Percentiles rank a stretch among this genome's conserved stretches.
These are phyloP conservation scores for Napeogenes sylphis DNA, from an alignment of 2,888 invertebrate species.

Conservation along the genomic window DNA sequence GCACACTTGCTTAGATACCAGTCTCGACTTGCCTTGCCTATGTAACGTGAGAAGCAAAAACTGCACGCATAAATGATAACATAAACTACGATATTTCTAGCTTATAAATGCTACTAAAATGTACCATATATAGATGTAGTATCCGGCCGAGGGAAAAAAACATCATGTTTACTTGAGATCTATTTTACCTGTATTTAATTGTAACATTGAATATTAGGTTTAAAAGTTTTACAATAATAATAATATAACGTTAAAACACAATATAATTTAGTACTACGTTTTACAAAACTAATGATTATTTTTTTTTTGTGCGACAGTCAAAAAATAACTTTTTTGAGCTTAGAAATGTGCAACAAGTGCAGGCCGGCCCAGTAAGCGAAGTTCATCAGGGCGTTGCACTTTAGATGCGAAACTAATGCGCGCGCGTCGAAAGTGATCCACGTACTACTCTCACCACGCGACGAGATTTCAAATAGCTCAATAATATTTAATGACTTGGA, in stretches of 20 bases:
- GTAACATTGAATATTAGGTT: too few species aligned
- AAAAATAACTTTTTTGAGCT: too few species aligned
- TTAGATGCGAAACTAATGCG: slow-evolving; percentile 57
- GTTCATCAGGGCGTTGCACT: slow-evolving; percentile 74
- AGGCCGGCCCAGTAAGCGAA: slow-evolving; percentile 52
- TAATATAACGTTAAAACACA: too few species aligned
- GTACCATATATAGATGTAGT: slow-evolving; percentile 18
- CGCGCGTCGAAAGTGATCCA: slow-evolving; percentile 68
- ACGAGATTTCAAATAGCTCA: slow-evolving; percentile 25
- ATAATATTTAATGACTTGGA: slow-evolving; percentile 14
- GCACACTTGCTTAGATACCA: slow-evolving; percentile 61
- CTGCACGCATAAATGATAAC: slow-evolving; percentile 30
- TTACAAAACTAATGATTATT: too few species aligned
- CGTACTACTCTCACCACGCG: slow-evolving; percentile 38
- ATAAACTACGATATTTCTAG: slow-evolving; percentile 33
- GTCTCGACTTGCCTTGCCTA: slow-evolving; percentile 48
- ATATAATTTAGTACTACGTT: too few species aligned
- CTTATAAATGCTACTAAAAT: slow-evolving; percentile 15
- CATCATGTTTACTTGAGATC: neutral
- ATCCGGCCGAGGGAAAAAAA: slow-evolving; percentile 12
- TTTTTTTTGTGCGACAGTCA: too few species aligned
- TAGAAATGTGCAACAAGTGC: too few species aligned
- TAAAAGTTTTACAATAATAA: too few species aligned
- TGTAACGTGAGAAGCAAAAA: slow-evolving; percentile 57
- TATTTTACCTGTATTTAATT: neutral